Conservation (phyloP, 1,140 invertebrate species). For the Achatina immaculata region DNA sequence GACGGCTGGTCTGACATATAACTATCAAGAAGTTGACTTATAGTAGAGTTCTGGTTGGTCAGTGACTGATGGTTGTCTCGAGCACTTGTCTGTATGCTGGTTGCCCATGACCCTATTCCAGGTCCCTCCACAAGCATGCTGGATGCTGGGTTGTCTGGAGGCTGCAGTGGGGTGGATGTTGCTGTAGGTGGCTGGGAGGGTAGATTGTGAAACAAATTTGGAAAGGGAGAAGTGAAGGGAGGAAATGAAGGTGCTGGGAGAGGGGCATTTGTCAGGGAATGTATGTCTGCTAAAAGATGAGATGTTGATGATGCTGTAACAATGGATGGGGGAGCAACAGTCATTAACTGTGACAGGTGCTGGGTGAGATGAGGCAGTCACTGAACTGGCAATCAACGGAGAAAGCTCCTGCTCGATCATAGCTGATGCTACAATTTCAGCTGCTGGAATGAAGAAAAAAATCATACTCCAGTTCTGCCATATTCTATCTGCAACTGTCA, state of each 20-base stretch:
- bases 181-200: conserved; percentile 5
- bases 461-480: not conserved
- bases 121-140: not conserved
- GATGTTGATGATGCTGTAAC: conserved; percentile 7
- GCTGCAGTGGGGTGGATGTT: conserved; percentile 25
- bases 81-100: not conserved
- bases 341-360: not conserved
- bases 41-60: conserved; percentile 14
- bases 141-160: not conserved
- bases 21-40: conserved; percentile 33
- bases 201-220: not conserved
- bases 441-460: conserved; percentile 19
- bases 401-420: conserved; percentile 35
- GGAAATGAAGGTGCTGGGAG: conserved; percentile 31
- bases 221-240: conserved; percentile 40
- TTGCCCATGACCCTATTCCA: not conserved
- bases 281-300: conserved; percentile 6
- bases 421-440: conserved; percentile 37
- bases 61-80: conserved; percentile 10
- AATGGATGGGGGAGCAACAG: conserved; percentile 28
- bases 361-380: conserved; percentile 12
- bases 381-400: conserved; percentile 26
- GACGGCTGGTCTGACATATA: conserved; percentile 22
- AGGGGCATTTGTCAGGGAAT: conserved; percentile 7
- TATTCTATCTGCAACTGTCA: not conserved